phyloP scores from a whole-genome alignment of 2,888 invertebrate species.

The Eilema sororculum region DNA sequence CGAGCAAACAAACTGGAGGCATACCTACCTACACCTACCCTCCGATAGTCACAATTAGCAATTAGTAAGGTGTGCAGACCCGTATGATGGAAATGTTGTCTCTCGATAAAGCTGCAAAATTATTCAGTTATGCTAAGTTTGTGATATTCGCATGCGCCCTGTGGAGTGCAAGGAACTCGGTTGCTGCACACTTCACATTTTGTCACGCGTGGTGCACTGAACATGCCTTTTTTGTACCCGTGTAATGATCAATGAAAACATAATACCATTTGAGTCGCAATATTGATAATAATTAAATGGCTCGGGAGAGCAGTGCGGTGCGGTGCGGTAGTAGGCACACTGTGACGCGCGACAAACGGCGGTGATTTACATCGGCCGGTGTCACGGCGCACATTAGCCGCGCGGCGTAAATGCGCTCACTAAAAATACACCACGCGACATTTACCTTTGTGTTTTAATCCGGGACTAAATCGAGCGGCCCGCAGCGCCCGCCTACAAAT shows the following conservation, averaged over 20 bases:
- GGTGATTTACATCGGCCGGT: slow-evolving; percentile 50
- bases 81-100: slow-evolving; percentile 25
- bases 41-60: background rate
- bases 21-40: background rate
- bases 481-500: slow-evolving; percentile 58
- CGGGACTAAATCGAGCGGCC: slow-evolving; percentile 62
- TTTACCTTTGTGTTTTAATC: slow-evolving; percentile 74
- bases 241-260: slow-evolving; percentile 11
- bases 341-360: slow-evolving; percentile 40
- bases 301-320: background rate
- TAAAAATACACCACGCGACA: slow-evolving; percentile 69
- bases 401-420: slow-evolving; percentile 55
- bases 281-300: slow-evolving; percentile 28
- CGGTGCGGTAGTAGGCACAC: background rate
- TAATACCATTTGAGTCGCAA: slow-evolving; percentile 32
- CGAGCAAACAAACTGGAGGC: background rate
- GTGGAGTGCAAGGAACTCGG: background rate
- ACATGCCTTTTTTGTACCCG: slow-evolving; percentile 21
- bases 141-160: slow-evolving; percentile 32
- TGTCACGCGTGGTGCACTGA: background rate
- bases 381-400: slow-evolving; percentile 57
- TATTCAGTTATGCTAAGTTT: slow-evolving; percentile 34
- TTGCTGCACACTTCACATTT: slow-evolving; percentile 22
- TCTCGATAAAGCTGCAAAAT: slow-evolving; percentile 20
- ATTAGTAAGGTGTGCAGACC: slow-evolving; percentile 13